phyloP scores from a whole-genome alignment of 2,888 invertebrate genomes.

The Lasioglossum leucozonium region DNA sequence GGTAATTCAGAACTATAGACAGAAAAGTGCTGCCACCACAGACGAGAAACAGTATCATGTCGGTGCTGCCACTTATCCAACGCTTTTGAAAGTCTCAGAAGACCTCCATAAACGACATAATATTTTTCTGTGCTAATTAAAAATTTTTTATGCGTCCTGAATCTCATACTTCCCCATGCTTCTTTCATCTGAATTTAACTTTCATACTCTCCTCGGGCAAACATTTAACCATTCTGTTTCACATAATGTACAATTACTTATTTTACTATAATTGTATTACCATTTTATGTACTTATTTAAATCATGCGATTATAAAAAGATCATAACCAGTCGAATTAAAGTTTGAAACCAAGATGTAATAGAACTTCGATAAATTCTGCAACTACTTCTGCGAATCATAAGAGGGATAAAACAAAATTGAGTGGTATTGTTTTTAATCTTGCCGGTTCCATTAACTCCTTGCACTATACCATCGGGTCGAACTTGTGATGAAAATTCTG shows the following conservation, averaged over 20 bases:
- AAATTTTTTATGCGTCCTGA: not conserved
- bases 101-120: not conserved
- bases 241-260: too few species aligned
- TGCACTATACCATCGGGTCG: too few species aligned
- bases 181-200: not conserved
- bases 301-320: too few species aligned
- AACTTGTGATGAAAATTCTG: too few species aligned
- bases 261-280: too few species aligned
- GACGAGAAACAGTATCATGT: too few species aligned
- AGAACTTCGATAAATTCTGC: not conserved
- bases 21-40: too few species aligned
- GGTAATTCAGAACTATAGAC: too few species aligned
- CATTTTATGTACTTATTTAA: too few species aligned
- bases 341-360: not conserved
- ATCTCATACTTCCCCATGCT: not conserved
- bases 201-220: not conserved
- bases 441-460: too few species aligned
- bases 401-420: not conserved
- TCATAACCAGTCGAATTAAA: not conserved
- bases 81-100: not conserved
- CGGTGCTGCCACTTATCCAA: not conserved
- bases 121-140: not conserved
- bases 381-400: not conserved
- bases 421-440: too few species aligned
- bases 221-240: too few species aligned